These are phyloP conservation scores for Microcebus griseorufus DNA, from an alignment of 2,113 vertebrate species.

Conservation along the genomic window DNA sequence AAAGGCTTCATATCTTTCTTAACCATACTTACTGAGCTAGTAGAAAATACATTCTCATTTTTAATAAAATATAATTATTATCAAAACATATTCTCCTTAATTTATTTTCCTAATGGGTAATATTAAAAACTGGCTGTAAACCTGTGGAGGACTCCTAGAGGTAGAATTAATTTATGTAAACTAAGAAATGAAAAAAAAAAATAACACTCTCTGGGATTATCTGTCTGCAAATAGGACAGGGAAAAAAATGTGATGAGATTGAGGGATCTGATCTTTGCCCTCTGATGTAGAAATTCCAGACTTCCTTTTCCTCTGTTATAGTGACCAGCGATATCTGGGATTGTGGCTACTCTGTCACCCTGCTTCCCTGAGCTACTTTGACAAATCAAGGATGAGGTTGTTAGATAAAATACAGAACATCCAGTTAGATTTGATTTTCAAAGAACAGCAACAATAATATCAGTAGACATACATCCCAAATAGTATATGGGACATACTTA, in stretches of 20 bases:
- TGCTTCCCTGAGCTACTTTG: background rate
- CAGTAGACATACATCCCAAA: background rate
- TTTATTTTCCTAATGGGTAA: background rate
- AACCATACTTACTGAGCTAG: background rate
- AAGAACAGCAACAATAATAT: background rate
- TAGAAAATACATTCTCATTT: background rate
- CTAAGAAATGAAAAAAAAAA: background rate
- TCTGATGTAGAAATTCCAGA: background rate
- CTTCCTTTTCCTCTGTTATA: fast-evolving
- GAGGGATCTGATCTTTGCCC: background rate
- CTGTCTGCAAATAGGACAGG: background rate
- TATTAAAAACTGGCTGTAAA: background rate
- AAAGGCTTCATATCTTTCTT: background rate
- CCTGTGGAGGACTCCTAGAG: background rate
- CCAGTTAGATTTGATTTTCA: background rate
- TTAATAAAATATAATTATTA: slow-evolving; percentile 26
- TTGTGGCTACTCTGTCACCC: background rate
- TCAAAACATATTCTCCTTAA: background rate
- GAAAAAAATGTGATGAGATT: background rate
- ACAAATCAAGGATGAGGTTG: background rate
- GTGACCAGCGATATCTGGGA: fast-evolving
- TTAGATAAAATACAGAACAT: background rate
- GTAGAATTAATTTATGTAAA: background rate
- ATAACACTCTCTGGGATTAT: background rate
- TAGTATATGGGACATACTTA: background rate